Conservation (phyloP, 1,140 invertebrate genomes). For the Forficula auricularia region DNA sequence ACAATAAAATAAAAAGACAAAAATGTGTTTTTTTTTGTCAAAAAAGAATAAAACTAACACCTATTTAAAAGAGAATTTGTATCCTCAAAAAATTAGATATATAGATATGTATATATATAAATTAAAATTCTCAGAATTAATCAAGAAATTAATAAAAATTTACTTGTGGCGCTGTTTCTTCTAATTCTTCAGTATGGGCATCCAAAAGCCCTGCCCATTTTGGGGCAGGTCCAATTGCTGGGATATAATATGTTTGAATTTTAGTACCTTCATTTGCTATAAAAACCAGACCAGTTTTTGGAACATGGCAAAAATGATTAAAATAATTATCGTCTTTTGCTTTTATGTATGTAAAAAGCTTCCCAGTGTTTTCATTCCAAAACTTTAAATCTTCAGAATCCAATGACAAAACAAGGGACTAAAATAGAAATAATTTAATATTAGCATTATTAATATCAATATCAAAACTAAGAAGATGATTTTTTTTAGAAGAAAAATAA, state of each 20-base stretch:
- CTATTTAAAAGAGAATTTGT: too few relatives aligned
- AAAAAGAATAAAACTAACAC: too few relatives aligned
- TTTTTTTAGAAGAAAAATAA: too few relatives aligned
- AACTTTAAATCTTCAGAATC: slow-evolving; percentile 84
- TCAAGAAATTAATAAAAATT: too few relatives aligned
- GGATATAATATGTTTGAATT: slow-evolving; percentile 90
- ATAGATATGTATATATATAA: too few relatives aligned
- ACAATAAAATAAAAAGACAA: too few relatives aligned
- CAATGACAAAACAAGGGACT: slow-evolving; percentile 65
- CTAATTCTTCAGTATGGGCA: slow-evolving; percentile 91
- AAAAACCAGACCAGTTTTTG: slow-evolving; percentile 79
- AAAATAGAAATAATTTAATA: too few relatives aligned
- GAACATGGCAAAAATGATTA: slow-evolving; percentile 80
- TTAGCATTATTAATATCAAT: slow-evolving; percentile 2
- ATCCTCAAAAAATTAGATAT: too few relatives aligned
- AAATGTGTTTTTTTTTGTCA: too few relatives aligned
- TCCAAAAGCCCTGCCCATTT: slow-evolving; percentile 95
- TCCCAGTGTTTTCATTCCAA: slow-evolving; percentile 82
- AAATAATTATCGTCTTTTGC: slow-evolving; percentile 50
- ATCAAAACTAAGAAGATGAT: neutral
- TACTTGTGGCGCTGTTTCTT: slow-evolving; percentile 38
- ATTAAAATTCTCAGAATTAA: too few relatives aligned
- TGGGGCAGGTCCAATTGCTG: slow-evolving; percentile 84
- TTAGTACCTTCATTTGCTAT: slow-evolving; percentile 87
- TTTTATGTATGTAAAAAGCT: slow-evolving; percentile 86